A percentile compares a stretch with the other conserved stretches of the same genome.
Conservation (phyloP, 1,140 invertebrate species). For the Parasteatoda tepidariorum region DNA sequence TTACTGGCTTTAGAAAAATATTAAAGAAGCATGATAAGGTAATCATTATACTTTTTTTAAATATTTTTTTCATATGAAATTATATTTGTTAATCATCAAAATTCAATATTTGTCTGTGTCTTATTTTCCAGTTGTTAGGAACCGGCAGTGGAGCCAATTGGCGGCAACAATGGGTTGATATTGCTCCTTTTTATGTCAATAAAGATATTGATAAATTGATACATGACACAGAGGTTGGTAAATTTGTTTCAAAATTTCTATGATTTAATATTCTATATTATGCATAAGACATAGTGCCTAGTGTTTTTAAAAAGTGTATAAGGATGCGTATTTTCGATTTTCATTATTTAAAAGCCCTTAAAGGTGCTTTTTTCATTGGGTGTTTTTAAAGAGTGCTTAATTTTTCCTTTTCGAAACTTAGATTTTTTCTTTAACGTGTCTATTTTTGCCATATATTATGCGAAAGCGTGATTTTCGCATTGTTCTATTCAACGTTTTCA, state of each 20-base stretch:
- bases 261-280: not conserved
- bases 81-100: not conserved
- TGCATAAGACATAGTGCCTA: too few species aligned
- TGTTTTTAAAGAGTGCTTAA: too few species aligned
- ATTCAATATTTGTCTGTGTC: not conserved
- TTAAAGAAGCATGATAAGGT: conserved; percentile 99
- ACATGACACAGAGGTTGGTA: conserved; percentile 88
- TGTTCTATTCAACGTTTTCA: too few species aligned
- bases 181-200: conserved; percentile 94
- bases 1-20: conserved; percentile 99
- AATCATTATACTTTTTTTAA: conserved; percentile 22
- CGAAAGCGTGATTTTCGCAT: too few species aligned
- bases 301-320: too few species aligned
- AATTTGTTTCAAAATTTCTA: not conserved
- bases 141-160: conserved; percentile 75
- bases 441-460: too few species aligned
- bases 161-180: conserved; percentile 92
- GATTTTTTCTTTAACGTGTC: too few species aligned
- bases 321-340: too few species aligned
- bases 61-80: not conserved
- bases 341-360: too few species aligned
- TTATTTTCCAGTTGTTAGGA: conserved; percentile 63
- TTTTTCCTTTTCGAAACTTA: too few species aligned
- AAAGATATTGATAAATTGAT: conserved; percentile 98
- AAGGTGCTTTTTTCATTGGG: too few species aligned